Conservation (phyloP, 2,888 invertebrate genomes). For the Galerucella pusilla region DNA sequence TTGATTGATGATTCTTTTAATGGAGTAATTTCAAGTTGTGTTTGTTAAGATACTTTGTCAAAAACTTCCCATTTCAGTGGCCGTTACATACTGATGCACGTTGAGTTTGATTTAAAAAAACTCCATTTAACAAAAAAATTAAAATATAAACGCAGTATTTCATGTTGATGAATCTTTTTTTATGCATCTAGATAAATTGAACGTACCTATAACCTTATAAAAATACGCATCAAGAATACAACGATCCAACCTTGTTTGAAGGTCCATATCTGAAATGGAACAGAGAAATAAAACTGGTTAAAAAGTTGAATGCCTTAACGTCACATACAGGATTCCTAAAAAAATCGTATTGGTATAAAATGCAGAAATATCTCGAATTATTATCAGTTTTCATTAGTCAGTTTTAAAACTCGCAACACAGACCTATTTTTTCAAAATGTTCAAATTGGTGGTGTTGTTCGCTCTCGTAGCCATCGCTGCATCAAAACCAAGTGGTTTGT, state of each 20-base stretch:
- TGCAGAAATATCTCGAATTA: background rate
- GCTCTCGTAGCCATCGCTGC: slow-evolving; percentile 71
- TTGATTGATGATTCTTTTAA: too few relatives aligned
- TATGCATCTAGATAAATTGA: background rate
- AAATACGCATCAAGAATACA: background rate
- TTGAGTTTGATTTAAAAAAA: too few relatives aligned
- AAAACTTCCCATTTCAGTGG: too few relatives aligned
- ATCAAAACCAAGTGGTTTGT: slow-evolving; percentile 62
- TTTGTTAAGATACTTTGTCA: too few relatives aligned
- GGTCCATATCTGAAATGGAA: slow-evolving; percentile 18
- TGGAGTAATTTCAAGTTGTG: too few relatives aligned
- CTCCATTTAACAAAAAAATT: too few relatives aligned
- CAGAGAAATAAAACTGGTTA: slow-evolving; percentile 13
- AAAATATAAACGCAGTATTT: background rate
- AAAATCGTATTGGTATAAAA: background rate
- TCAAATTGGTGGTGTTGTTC: slow-evolving; percentile 65
- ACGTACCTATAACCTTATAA: slow-evolving; percentile 3
- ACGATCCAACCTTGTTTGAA: slow-evolving; percentile 18
- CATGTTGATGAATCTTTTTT: background rate
- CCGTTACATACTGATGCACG: too few relatives aligned
- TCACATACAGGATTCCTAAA: slow-evolving; percentile 9
- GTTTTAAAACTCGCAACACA: slow-evolving; percentile 42
- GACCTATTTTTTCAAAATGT: slow-evolving; percentile 50
- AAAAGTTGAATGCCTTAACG: slow-evolving; percentile 9
- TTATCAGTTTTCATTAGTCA: slow-evolving; percentile 41